Base-by-base conservation (phyloP, 2,888 invertebrate genomes). In the Luperina nickerlii region DNA sequence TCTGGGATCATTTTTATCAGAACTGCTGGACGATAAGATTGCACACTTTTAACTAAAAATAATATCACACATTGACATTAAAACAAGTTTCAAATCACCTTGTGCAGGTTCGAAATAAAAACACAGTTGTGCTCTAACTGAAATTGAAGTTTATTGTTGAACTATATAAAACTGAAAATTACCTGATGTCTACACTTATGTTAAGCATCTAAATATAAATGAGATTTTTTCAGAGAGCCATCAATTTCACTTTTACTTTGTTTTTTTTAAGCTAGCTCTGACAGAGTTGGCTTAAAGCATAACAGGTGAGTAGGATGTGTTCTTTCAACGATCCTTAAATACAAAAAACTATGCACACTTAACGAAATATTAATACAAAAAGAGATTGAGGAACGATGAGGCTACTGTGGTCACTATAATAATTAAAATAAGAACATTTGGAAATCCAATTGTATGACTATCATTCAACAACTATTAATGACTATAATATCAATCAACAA, bases 1-100 rank as follows among this genome's bases (percentile, higher is more conserved):
- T 65, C 24, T 70, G 66, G 71, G 72, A 84, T 74, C 60, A 78
- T 71, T 32, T 81, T 81, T 70, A 78, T 84, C 79, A 68, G 3
- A 70, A 75, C 70, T 24, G 60, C 24, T 63, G 48, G 54, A 38
- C 63, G 82, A 78, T 84, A 82, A 81, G 85, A 83, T 76, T 77
- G 38, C 70, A 67, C n/a, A 76, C 65, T 32, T 66, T 65, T 76
- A 20, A 70, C 68, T n/a, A 24, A 20, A 76, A 54, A 63, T 48
- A 54, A 57, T 48, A 66, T 67, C n/a, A 62, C 24, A n/a, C 45
- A 48, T 57, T 65, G 65, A 48, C 57, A 76, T 62, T 54, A 18
- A 66, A 69, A 57, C 69, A 27, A 74, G 54, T 70, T 70, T 70
- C 7, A 74, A 62, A 66, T 76, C 45, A 54, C 27, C 11, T 63